These are phyloP conservation scores for Phyllotreta striolata DNA, from an alignment of 2,888 invertebrate genomes.

Conservation along the genomic window DNA sequence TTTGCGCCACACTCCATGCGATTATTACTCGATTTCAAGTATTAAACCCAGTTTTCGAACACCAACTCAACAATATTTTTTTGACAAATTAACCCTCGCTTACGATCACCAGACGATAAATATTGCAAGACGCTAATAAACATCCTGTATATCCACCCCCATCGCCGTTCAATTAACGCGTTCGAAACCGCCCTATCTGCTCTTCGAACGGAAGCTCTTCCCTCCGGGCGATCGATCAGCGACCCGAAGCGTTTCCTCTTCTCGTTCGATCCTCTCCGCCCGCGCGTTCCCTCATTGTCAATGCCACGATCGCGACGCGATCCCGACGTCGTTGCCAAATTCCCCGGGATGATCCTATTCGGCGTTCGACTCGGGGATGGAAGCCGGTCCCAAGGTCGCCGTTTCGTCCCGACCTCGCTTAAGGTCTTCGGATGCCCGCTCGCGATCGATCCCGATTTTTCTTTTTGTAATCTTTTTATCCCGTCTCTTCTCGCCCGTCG, in stretches of 20 bases:
- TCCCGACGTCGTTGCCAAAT: slow-evolving; percentile 14
- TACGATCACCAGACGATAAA: too few relatives aligned
- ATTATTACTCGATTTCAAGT: too few relatives aligned
- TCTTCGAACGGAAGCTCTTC: slow-evolving; percentile 5
- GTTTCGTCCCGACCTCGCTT: slow-evolving; percentile 12
- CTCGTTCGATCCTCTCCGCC: slow-evolving; percentile 11
- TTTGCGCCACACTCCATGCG: too few relatives aligned
- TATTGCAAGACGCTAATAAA: too few relatives aligned
- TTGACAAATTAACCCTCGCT: too few relatives aligned
- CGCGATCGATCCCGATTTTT: neutral
- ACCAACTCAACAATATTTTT: too few relatives aligned
- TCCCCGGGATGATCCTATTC: slow-evolving; percentile 10
- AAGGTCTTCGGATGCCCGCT: slow-evolving; percentile 2
- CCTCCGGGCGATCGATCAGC: slow-evolving; percentile 8
- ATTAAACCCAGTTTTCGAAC: too few relatives aligned
- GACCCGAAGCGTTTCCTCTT: slow-evolving; percentile 22
- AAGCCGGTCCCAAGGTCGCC: slow-evolving; percentile 1
- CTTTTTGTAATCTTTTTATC: slow-evolving; percentile 1
- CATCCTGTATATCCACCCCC: too few relatives aligned
- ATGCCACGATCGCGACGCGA: slow-evolving; percentile 10
- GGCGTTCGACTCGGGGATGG: neutral
- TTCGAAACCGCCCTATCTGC: slow-evolving; percentile 4
- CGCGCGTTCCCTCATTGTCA: slow-evolving; percentile 24
- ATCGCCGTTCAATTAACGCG: too few relatives aligned
- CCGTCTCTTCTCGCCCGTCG: too few relatives aligned